Percentiles rank a stretch among this genome's conserved stretches.
Conservation (phyloP, 2,113 vertebrate species). For the Sprattus sprattus region DNA sequence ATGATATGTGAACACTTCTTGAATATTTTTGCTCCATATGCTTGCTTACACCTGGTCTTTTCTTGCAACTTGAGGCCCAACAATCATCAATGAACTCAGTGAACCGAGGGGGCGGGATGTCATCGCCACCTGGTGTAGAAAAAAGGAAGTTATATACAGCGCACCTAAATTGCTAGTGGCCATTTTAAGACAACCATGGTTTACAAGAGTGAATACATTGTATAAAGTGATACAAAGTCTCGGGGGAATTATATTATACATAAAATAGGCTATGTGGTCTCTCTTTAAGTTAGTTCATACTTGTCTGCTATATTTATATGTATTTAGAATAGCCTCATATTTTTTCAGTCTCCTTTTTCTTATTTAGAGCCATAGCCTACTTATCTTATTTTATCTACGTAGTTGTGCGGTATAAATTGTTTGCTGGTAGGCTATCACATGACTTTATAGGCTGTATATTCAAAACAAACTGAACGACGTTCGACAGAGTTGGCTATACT, state of each 20-base stretch:
- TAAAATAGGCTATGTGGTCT: neutral
- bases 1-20: too few species aligned
- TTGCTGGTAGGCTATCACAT: too few species aligned
- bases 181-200: constrained; percentile 60
- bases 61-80: neutral
- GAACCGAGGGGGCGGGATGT: constrained; percentile 35
- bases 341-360: too few species aligned
- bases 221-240: neutral
- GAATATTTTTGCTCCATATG: too few species aligned
- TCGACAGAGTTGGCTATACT: too few species aligned
- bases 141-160: constrained; percentile 26
- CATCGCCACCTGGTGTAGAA: constrained; percentile 56
- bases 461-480: too few species aligned
- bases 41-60: neutral
- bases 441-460: too few species aligned
- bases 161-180: constrained; percentile 59
- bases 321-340: too few species aligned
- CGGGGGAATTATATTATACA: neutral
- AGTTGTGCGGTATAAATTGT: too few species aligned
- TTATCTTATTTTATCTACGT: too few species aligned
- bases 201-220: neutral
- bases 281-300: neutral
- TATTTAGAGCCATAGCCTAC: too few species aligned
- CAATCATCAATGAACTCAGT: neutral
- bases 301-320: neutral